Evolutionary conservation across 1,140 invertebrate genomes (phyloP), one percentile per base, ranked within the genome.

Genomic region (Bombus confusus): DNA sequence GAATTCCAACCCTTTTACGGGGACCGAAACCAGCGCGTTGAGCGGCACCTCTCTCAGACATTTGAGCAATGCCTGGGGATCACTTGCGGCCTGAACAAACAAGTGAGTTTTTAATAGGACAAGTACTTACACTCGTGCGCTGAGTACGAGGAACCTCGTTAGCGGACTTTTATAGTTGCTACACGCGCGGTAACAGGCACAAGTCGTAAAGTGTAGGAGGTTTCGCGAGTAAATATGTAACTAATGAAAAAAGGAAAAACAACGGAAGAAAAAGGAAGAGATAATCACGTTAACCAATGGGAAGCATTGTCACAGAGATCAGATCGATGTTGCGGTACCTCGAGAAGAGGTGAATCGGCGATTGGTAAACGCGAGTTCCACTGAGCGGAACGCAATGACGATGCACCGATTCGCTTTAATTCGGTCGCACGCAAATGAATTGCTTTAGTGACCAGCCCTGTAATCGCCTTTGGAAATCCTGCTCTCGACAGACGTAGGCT

Each of bases 1-100:
- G 92, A 98, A 98, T 88, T 98, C 97, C 0, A 98, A 97, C 28
- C 97, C 96, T 80, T 96, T 96, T 83, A 98, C 95, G 57, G 98
- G 97, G 84, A 98, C 96, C 31, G 97, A 97, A 88, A 98, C 93
- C 72, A 98, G 94, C 80, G 95, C 96, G 59, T 98, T 96, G 68
- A 98, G 96, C 0, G 98, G 97, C 86, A 97, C 96, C 75, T 98
- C 97, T 77, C 98, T 96, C 68, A 99, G 96, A 95, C 98, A 99
- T 90, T 97, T 97, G 74, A 99, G 96, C 77, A 99, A 95, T 73
- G 84, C 85, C 85, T 94, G 94, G 41, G 95, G 92, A 88, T 95
- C 93, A 69, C 91, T 86, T 10, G 91, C 87, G 43, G 88, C 87
- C 95, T 95, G 72, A 37, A 80, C 47, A 76, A 78, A 78, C 62